Percentiles rank a stretch among this genome's conserved stretches.
These are phyloP conservation scores for Ischnus inquisitorius DNA, from an alignment of 2,888 invertebrate genomes.

Conservation along the genomic window DNA sequence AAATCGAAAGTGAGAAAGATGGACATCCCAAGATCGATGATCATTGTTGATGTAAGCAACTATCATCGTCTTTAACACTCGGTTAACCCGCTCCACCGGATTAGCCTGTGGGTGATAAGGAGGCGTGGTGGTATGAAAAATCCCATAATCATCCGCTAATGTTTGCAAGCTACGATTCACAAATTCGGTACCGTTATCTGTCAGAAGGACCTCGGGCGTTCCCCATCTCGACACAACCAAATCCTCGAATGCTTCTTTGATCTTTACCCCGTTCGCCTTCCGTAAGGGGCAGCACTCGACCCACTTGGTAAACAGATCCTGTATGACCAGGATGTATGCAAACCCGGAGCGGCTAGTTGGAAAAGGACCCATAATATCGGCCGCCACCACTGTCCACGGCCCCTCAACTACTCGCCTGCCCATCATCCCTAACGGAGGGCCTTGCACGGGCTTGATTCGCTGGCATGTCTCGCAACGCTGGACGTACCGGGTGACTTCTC, in stretches of 20 bases:
- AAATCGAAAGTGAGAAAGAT: slow-evolving; percentile 31
- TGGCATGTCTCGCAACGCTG: slow-evolving; percentile 62
- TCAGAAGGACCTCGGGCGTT: slow-evolving; percentile 44
- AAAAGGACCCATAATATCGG: slow-evolving; percentile 72
- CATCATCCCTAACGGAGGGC: slow-evolving; percentile 65
- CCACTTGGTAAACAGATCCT: slow-evolving; percentile 14
- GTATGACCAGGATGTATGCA: not conserved
- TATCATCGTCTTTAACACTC: slow-evolving; percentile 4
- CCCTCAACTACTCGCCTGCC: slow-evolving; percentile 30
- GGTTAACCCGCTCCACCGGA: not conserved
- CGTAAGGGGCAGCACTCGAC: slow-evolving; percentile 8
- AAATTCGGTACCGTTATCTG: slow-evolving; percentile 72
- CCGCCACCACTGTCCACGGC: slow-evolving; percentile 66
- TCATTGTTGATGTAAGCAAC: slow-evolving; percentile 49
- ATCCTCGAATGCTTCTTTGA: slow-evolving; percentile 1
- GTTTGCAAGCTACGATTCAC: slow-evolving; percentile 8
- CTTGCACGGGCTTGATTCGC: slow-evolving; percentile 43
- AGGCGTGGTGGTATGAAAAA: slow-evolving; percentile 40
- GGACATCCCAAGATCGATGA: slow-evolving; percentile 69
- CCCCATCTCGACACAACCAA: slow-evolving; percentile 9
- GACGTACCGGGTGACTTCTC: not conserved
- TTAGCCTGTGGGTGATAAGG: slow-evolving; percentile 22
- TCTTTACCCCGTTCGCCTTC: not conserved
- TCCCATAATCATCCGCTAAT: slow-evolving; percentile 9
- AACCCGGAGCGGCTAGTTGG: slow-evolving; percentile 47